Evolutionary conservation across 1,140 invertebrate genomes (phyloP).

Genomic region (Drosophila parvula): DNA sequence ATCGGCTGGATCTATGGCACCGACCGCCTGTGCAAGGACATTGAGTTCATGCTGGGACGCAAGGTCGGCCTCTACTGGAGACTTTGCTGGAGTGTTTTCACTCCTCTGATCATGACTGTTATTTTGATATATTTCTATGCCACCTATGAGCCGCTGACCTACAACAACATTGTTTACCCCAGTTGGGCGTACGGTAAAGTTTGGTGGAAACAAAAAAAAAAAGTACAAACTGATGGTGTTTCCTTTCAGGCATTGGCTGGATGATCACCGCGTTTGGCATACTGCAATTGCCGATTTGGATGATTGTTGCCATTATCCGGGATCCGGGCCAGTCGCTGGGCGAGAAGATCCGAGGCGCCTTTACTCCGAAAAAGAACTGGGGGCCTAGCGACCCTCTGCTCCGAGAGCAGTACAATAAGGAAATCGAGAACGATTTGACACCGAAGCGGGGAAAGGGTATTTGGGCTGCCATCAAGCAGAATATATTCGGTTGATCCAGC

Average conservation of each 20-base stretch:
- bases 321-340: conserved; percentile 74
- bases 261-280: conserved; percentile 85
- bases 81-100: conserved; percentile 91
- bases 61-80: conserved; percentile 91
- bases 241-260: conserved; percentile 85
- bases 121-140: conserved; percentile 88
- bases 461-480: conserved; percentile 72
- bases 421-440: conserved; percentile 64
- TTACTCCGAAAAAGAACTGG: conserved; percentile 85
- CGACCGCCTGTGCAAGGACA: conserved; percentile 87
- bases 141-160: conserved; percentile 85
- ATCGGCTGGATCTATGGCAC: conserved; percentile 90
- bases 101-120: conserved; percentile 88
- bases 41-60: conserved; percentile 89
- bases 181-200: conserved; percentile 84
- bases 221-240: not conserved
- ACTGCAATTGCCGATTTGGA: conserved; percentile 86
- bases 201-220: not conserved
- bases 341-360: conserved; percentile 84
- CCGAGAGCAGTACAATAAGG: conserved; percentile 76
- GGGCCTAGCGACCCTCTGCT: conserved; percentile 84
- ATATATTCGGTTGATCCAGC: conserved; percentile 58
- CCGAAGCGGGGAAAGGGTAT: conserved; percentile 57
- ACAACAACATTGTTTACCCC: conserved; percentile 84
- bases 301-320: conserved; percentile 84